Evolutionary conservation across 2,888 invertebrate species (phyloP).

Genomic region (Altica lythri): DNA sequence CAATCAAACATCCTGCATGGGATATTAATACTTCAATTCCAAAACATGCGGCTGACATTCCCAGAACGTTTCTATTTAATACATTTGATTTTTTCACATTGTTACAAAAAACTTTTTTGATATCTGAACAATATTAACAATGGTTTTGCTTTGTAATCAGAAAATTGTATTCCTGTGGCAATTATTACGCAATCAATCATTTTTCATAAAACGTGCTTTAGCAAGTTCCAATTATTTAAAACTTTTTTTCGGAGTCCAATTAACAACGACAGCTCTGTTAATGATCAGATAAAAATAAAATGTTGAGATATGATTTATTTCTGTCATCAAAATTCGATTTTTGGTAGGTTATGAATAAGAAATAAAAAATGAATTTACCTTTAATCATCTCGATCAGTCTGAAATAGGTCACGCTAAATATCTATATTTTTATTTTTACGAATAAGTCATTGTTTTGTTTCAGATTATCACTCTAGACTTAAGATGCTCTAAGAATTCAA

Average conservation of each 20-base stretch:
- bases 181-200: conserved; percentile 23
- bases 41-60: too few relatives aligned
- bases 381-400: too few relatives aligned
- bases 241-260: conserved; percentile 15
- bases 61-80: conserved; percentile 3
- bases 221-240: conserved; percentile 17
- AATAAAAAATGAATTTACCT: too few relatives aligned
- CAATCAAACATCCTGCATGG: too few relatives aligned
- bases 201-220: conserved; percentile 1
- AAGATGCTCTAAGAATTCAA: conserved; percentile 17
- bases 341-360: too few relatives aligned
- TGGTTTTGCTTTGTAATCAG: conserved; percentile 12
- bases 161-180: conserved; percentile 7
- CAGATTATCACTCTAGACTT: conserved; percentile 21
- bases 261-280: conserved; percentile 6
- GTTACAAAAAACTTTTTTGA: not conserved
- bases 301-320: too few relatives aligned
- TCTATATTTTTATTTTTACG: too few relatives aligned
- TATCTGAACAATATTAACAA: too few relatives aligned
- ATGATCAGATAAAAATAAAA: too few relatives aligned
- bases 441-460: conserved; percentile 11
- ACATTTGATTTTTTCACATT: not conserved
- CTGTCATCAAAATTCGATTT: not conserved
- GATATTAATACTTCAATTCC: too few relatives aligned
- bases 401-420: too few relatives aligned